These are phyloP conservation scores for Orestias chungarensis DNA, from an alignment of 2,797 vertebrate species.

Conservation along the genomic window DNA sequence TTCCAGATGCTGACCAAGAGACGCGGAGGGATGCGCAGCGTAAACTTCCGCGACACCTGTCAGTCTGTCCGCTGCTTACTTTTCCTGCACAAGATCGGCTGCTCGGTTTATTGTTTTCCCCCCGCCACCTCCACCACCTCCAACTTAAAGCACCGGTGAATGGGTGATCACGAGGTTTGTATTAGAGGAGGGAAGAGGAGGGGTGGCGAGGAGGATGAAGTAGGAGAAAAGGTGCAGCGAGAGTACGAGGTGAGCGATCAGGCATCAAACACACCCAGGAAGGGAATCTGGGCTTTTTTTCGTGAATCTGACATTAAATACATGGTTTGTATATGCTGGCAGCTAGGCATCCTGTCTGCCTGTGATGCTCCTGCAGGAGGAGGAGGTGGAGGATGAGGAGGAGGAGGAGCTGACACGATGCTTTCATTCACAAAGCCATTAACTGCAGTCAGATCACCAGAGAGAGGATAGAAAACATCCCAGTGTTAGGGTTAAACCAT, in stretches of 20 bases:
- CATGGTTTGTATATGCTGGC: conserved; percentile 25
- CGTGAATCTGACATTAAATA: conserved; percentile 18
- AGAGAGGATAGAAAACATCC: conserved; percentile 24
- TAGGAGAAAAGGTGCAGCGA: conserved; percentile 36
- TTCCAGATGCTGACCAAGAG: conserved; percentile 46
- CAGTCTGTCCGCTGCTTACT: conserved; percentile 59
- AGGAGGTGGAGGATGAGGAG: neutral
- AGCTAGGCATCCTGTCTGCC: conserved; percentile 66
- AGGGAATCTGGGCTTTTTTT: conserved; percentile 10
- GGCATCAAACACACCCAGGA: conserved; percentile 56
- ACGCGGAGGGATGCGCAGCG: conserved; percentile 60
- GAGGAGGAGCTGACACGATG: conserved; percentile 43
- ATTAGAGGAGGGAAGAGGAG: conserved; percentile 60
- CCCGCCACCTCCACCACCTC: neutral
- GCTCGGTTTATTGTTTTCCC: conserved; percentile 40
- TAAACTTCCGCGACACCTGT: conserved; percentile 77
- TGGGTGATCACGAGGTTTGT: conserved; percentile 79
- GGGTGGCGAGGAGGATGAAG: conserved; percentile 13
- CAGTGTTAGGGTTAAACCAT: neutral
- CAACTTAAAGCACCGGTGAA: conserved; percentile 60
- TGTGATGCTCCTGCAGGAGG: conserved; percentile 35
- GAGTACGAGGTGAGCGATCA: conserved; percentile 57
- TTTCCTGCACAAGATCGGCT: conserved; percentile 38
- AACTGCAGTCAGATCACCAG: conserved; percentile 39
- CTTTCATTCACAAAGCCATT: conserved; percentile 72